Conservation (phyloP, 2,888 invertebrate species). For the Agonopterix arenella region DNA sequence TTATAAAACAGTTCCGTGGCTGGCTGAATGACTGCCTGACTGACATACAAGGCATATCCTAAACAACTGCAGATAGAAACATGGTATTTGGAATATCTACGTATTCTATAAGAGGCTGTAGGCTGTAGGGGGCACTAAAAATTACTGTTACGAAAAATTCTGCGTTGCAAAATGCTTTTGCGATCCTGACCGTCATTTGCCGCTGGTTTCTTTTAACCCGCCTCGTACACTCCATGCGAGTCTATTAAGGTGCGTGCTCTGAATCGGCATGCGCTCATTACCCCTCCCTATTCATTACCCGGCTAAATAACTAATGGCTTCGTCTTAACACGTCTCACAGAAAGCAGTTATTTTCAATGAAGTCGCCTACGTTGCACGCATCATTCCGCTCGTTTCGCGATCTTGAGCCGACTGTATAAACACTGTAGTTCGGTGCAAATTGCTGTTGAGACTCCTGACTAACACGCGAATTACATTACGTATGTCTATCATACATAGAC, state of each 20-base stretch:
- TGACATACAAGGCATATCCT: no score
- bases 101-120: no score
- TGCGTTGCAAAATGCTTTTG: neutral
- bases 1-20: no score
- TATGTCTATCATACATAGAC: no score
- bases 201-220: neutral
- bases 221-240: slow-evolving; percentile 20
- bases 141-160: no score
- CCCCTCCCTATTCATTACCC: slow-evolving; percentile 64
- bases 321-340: slow-evolving; percentile 45
- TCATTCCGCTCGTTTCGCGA: slow-evolving; percentile 13
- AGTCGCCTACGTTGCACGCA: slow-evolving; percentile 19
- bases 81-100: no score
- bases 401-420: slow-evolving; percentile 13
- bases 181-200: neutral
- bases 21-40: no score
- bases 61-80: no score
- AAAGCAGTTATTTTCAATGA: slow-evolving; percentile 56
- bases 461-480: neutral
- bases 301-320: slow-evolving; percentile 63
- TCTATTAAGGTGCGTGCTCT: slow-evolving; percentile 61
- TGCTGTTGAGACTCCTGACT: neutral
- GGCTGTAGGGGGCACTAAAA: no score
- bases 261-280: slow-evolving; percentile 68
- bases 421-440: slow-evolving; percentile 7